Evolutionary conservation across 2,888 invertebrate species (phyloP), one percentile per base, ranked within the genome.

Genomic region (Myopa testacea): DNA sequence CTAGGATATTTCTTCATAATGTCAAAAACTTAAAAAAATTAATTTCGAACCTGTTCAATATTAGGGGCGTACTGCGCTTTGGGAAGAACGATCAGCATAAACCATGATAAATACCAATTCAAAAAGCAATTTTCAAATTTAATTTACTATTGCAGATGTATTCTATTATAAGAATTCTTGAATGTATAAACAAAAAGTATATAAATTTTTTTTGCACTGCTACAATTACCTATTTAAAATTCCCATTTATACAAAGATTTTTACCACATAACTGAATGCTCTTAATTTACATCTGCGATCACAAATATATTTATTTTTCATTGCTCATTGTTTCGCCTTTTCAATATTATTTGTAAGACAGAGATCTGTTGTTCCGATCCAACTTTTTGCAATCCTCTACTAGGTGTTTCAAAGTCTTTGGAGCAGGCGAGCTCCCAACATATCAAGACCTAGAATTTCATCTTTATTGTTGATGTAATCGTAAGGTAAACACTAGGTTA

Each of bases 401-500:
- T 50, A 99, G 92, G 38, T 96, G 93, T 85, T 94, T 93, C 77
- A 99, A 91, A n/a, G 95, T 95, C 87, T 96, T 96, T 1, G 99
- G 98, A 14, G 96, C 95, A 89, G 99, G 98, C 26, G 94, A 93
- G 0, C 98, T 81, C 94, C 93, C 60, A 93, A 92, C 82, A 95
- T 91, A 89, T 99, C 98, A 0, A 98, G 98, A 76, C 94, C 92
- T 73, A 99, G 90, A 85, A 98, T 98, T 89, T 93, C 93, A 91
- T 99, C 98, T 90, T 97, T 98, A 89, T 98, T 98, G 89, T 96
- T 98, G 81, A 98, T 95, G 86, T 96, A 94, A 58, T 92, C 91
- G 89, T 99, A 99, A 0, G 99, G 99, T 87, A 99, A 91, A 86
- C 95, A 95, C 78, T 95, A 95, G 40, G 98, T 94, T 85, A 98